Percentiles rank a stretch among this genome's conserved stretches.
Evolutionary conservation across 1,140 invertebrate genomes (phyloP).

Genomic region (Neoseiulus cucumeris): DNA sequence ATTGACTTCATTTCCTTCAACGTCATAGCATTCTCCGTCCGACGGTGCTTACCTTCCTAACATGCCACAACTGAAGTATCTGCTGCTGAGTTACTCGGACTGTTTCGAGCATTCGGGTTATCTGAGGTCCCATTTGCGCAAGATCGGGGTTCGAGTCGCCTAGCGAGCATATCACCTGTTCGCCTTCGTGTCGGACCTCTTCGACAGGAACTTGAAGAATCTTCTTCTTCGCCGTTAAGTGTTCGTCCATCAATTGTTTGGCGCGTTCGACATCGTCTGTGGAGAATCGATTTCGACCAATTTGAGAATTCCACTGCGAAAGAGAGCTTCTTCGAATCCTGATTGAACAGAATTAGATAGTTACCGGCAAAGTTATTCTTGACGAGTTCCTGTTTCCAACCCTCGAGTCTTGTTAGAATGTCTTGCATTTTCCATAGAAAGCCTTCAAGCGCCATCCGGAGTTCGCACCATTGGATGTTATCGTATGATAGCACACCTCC

Average conservation of each 20-base stretch:
- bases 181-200: slow-evolving; percentile 55
- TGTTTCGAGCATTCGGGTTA: slow-evolving; percentile 51
- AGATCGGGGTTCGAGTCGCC: slow-evolving; percentile 43
- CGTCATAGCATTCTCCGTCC: too few relatives aligned
- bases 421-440: slow-evolving; percentile 85
- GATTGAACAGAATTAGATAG: slow-evolving; percentile 16
- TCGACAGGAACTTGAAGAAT: slow-evolving; percentile 80
- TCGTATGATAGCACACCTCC: slow-evolving; percentile 74
- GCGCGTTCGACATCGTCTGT: slow-evolving; percentile 65
- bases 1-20: too few relatives aligned
- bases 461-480: slow-evolving; percentile 87
- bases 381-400: slow-evolving; percentile 56
- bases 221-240: slow-evolving; percentile 81
- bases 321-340: too few relatives aligned
- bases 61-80: slow-evolving; percentile 75
- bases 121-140: slow-evolving; percentile 30
- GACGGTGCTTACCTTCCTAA: slow-evolving; percentile 46
- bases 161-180: slow-evolving; percentile 41
- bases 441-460: slow-evolving; percentile 75
- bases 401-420: slow-evolving; percentile 64
- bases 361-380: slow-evolving; percentile 55
- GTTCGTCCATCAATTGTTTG: slow-evolving; percentile 69
- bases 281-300: slow-evolving; percentile 19
- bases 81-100: slow-evolving; percentile 70
- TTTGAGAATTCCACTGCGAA: too few relatives aligned